A percentile compares a stretch with the other conserved stretches of the same genome.
phyloP scores from a whole-genome alignment of 2,797 vertebrate genomes.

The Sorex maritimensis region DNA sequence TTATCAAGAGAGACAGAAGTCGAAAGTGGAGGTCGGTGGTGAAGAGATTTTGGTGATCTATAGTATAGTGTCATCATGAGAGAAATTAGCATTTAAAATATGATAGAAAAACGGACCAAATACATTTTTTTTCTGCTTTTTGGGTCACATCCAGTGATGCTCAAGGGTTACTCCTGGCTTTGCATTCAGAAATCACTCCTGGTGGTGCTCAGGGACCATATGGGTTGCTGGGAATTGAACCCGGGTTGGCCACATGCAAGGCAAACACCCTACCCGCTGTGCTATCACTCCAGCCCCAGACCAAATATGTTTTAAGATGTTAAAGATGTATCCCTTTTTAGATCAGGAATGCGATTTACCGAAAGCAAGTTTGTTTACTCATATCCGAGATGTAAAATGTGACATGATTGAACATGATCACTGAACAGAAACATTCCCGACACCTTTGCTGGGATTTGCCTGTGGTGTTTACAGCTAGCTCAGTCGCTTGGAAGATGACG shows the following conservation, averaged over 20 bases:
- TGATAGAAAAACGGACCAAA: background rate
- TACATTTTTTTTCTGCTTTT: background rate
- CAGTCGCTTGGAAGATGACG: background rate
- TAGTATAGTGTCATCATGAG: background rate
- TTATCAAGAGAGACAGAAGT: background rate
- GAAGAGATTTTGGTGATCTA: too few species aligned
- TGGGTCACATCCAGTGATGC: too few species aligned
- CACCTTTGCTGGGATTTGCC: slow-evolving; percentile 7
- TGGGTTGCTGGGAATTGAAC: too few species aligned
- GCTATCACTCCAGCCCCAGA: too few species aligned
- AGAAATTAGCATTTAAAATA: slow-evolving; percentile 9
- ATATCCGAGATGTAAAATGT: background rate
- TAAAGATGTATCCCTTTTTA: background rate
- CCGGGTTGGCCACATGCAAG: too few species aligned
- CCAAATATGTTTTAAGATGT: background rate
- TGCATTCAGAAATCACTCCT: too few species aligned
- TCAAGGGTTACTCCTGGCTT: too few species aligned
- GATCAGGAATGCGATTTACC: background rate
- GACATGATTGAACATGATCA: background rate
- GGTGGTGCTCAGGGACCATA: too few species aligned
- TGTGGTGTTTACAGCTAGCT: background rate
- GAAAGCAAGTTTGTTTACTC: background rate
- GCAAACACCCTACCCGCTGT: too few species aligned
- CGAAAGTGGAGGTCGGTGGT: too few species aligned
- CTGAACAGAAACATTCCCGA: background rate